Conservation (phyloP, 2,888 invertebrate genomes). For the Coenonympha arcania region DNA sequence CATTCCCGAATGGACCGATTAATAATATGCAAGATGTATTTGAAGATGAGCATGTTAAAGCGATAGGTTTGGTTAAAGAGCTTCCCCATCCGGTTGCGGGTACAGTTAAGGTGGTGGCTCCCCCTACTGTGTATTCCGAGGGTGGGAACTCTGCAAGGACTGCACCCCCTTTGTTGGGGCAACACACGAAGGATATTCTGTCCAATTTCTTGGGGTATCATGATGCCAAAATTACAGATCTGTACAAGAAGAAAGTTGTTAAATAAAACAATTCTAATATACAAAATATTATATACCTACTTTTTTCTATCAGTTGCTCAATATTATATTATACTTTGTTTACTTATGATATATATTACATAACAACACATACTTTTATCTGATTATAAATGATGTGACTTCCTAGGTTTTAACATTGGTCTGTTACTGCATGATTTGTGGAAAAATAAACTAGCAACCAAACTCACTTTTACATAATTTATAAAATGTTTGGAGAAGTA, state of each 20-base stretch:
- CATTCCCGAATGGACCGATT: slow-evolving; percentile 92
- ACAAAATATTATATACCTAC: too few relatives aligned
- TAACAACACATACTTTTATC: too few relatives aligned
- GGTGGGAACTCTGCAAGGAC: slow-evolving; percentile 79
- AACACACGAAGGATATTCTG: slow-evolving; percentile 88
- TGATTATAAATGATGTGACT: too few relatives aligned
- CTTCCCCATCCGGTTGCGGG: slow-evolving; percentile 81
- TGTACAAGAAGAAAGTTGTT: slow-evolving; percentile 61
- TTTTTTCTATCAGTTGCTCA: too few relatives aligned
- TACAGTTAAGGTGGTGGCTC: slow-evolving; percentile 84
- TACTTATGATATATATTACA: too few relatives aligned
- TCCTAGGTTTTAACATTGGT: too few relatives aligned
- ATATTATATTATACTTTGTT: too few relatives aligned
- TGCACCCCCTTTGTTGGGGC: slow-evolving; percentile 88
- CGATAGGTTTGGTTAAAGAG: slow-evolving; percentile 81
- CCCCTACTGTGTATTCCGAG: slow-evolving; percentile 86
- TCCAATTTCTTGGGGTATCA: slow-evolving; percentile 77
- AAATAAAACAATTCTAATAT: too few relatives aligned
- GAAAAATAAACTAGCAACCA: too few relatives aligned
- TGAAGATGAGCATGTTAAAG: slow-evolving; percentile 87
- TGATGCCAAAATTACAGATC: slow-evolving; percentile 73
- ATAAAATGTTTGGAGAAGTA: too few relatives aligned
- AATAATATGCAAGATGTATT: slow-evolving; percentile 91
- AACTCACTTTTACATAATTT: too few relatives aligned
- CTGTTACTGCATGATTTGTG: too few relatives aligned